These are phyloP conservation scores for Delia radicum DNA, from an alignment of 1,140 invertebrate species.

Conservation along the genomic window DNA sequence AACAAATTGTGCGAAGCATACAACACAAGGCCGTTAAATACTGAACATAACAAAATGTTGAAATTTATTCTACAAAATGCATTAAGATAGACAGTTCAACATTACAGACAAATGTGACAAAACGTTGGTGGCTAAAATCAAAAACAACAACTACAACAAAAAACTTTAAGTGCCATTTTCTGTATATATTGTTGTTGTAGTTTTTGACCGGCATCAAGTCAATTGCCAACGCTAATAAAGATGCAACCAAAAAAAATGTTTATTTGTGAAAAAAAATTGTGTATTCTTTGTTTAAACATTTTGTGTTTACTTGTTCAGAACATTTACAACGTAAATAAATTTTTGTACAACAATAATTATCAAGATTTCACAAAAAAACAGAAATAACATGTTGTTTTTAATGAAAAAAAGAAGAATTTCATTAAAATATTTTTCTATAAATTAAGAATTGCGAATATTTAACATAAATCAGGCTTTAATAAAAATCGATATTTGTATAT, in stretches of 20 bases:
- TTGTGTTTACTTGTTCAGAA: neutral
- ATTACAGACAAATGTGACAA: slow-evolving; percentile 1
- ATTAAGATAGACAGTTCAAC: neutral
- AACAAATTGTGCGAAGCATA: neutral
- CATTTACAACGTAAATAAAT: neutral
- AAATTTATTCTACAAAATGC: neutral
- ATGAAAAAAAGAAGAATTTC: neutral
- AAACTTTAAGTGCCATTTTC: too few species aligned
- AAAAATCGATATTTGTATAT: too few species aligned
- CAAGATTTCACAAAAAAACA: neutral
- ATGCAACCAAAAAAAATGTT: neutral
- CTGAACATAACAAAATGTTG: neutral
- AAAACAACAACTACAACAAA: neutral
- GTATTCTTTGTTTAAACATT: neutral
- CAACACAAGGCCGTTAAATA: slow-evolving; percentile 1
- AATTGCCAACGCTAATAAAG: neutral
- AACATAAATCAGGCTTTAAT: neutral
- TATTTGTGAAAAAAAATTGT: neutral
- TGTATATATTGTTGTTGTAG: neutral
- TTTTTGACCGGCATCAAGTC: neutral
- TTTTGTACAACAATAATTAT: neutral
- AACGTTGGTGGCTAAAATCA: neutral
- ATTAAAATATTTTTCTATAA: neutral
- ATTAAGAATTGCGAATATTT: neutral
- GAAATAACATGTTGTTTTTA: neutral